phyloP scores from a whole-genome alignment of 2,113 vertebrate species.

The Chloroceryle aenea region DNA sequence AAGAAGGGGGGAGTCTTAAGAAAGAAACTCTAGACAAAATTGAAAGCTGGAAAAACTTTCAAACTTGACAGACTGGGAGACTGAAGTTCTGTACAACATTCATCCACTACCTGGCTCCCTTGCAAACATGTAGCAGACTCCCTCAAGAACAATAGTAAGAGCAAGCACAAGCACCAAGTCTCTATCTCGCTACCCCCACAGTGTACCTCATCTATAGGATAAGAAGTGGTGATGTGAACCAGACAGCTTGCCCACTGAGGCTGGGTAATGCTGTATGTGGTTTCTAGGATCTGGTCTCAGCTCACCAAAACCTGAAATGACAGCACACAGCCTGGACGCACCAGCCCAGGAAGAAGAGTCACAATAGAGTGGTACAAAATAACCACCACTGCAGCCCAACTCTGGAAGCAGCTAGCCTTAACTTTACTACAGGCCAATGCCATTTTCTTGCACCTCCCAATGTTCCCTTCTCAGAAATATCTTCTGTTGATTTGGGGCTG shows the following conservation, averaged over 20 bases:
- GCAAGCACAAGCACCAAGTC: not conserved
- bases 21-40: constrained; percentile 67
- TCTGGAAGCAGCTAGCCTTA: not conserved
- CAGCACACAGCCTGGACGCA: not conserved
- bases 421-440: not conserved
- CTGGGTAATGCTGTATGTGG: not conserved
- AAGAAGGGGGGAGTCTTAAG: constrained; percentile 63
- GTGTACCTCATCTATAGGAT: not conserved
- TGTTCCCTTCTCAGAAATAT: not conserved
- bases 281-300: not conserved
- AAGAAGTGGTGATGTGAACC: rapidly evolving
- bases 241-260: not conserved
- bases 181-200: not conserved
- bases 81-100: constrained; percentile 36
- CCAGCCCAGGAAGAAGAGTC: not conserved
- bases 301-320: not conserved
- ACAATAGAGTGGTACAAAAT: not conserved
- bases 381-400: rapidly evolving
- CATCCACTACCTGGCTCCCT: constrained; percentile 42
- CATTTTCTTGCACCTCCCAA: not conserved
- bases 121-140: not conserved
- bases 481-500: not conserved
- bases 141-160: not conserved
- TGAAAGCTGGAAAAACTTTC: constrained; percentile 67
- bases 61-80: constrained; percentile 62